Evolutionary conservation across 2,797 vertebrate species (phyloP), one percentile per base, ranked within the genome.

Genomic region (Muscicapa striata): DNA sequence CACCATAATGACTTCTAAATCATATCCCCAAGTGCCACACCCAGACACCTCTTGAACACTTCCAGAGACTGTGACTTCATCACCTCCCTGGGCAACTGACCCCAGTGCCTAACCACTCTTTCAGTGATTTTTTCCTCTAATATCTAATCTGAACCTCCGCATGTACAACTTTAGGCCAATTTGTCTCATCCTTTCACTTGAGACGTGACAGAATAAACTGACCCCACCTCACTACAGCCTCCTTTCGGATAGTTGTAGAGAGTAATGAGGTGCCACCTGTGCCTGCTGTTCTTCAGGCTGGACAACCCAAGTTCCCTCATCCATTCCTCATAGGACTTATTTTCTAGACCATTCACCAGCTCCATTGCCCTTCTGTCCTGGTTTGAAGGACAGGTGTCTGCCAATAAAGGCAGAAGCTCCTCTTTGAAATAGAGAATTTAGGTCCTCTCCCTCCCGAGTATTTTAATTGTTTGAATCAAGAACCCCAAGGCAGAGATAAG

Each of bases 191-290:
- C 10, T 59, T 67, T 52, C 15, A 29, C n/a, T 20, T 45, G 13
- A 43, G 45, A n/a, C 27, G 16, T 16, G 13, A 27, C 18, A 58
- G 32, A 36, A 66, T 15, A 43, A 18, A 27, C 22, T 43, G 52
- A 51, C 10, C 1, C 5, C 6, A 15, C 18, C 32, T 59, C n/a
- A 36, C 27, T 51, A 13, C 0, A 2, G 22, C 22, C 18, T 43
- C 10, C 22, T 75, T 59, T 43, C 1, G 3, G 15, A 24, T 4
- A 27, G 7, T 4, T 32, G 21, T 27, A 22, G 32, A 51, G n/a
- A 52, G 18, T 10, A 45, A 22, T 38, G 22, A 18, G 5, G 12
- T 32, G 10, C 7, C 18, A 13, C 7, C 8, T 13, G 29, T 22
- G 5, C 23, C 15, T 84, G 15, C 23, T 75, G 51, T 51, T 13